Percentiles rank a stretch among this genome's conserved stretches.
Evolutionary conservation across 2,888 invertebrate genomes (phyloP).

Genomic region (Phortica magna): DNA sequence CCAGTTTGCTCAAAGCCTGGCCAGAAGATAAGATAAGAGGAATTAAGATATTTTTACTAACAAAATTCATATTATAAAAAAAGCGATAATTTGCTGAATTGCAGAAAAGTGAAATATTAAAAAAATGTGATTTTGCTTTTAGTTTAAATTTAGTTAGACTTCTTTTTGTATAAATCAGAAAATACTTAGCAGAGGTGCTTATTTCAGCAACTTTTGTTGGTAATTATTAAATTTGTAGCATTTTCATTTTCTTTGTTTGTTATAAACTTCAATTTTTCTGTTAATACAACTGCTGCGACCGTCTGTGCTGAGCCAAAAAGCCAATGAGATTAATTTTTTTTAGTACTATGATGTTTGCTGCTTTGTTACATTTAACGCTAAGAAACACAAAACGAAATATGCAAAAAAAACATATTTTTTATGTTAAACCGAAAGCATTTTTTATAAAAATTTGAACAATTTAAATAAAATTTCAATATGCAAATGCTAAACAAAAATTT

Average conservation of each 20-base stretch:
- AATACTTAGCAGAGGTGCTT: not conserved
- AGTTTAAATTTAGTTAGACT: slow-evolving; percentile 22
- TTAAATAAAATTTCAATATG: not conserved
- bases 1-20: too few species aligned
- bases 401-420: not conserved
- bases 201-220: not conserved
- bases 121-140: slow-evolving; percentile 58
- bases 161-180: slow-evolving; percentile 4
- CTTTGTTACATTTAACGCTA: slow-evolving; percentile 49
- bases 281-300: not conserved
- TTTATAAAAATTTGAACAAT: slow-evolving; percentile 41
- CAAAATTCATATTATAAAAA: not conserved
- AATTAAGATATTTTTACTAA: slow-evolving; percentile 16
- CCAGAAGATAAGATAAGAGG: too few species aligned
- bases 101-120: not conserved
- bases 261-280: too few species aligned
- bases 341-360: not conserved
- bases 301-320: slow-evolving; percentile 51
- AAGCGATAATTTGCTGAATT: not conserved
- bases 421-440: not conserved
- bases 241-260: not conserved
- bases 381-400: slow-evolving; percentile 49
- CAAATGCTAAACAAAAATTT: not conserved
- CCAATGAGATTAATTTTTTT: slow-evolving; percentile 65
- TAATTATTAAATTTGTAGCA: slow-evolving; percentile 2